Conservation (phyloP, 2,113 vertebrate genomes). For the Ctenomys sociabilis region DNA sequence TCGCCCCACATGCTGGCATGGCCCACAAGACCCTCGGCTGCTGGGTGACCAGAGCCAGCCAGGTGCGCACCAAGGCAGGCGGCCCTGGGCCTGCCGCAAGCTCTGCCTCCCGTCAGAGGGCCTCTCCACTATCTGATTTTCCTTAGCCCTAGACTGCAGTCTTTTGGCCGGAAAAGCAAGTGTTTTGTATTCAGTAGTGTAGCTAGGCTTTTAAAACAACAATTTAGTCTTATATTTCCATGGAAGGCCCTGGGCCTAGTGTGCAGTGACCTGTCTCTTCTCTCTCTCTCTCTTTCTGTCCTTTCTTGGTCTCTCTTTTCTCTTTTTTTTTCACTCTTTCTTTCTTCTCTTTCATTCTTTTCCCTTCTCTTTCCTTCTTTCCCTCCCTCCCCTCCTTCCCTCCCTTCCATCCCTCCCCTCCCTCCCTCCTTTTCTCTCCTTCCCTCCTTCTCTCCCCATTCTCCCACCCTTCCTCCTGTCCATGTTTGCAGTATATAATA, state of each 20-base stretch:
- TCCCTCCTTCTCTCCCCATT: fast-evolving
- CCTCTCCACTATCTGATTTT: background rate
- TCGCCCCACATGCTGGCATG: background rate
- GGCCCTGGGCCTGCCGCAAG: background rate
- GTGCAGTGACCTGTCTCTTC: background rate
- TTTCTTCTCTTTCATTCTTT: no score
- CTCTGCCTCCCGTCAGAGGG: background rate
- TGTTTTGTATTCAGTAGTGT: background rate
- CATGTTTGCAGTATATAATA: background rate
- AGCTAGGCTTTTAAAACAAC: background rate
- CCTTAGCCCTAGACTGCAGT: background rate
- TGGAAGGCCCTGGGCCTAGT: background rate
- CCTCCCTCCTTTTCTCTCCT: fast-evolving
- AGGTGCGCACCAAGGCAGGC: background rate
- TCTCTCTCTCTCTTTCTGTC: no score
- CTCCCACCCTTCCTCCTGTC: background rate
- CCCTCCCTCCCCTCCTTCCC: no score
- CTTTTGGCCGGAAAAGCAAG: background rate
- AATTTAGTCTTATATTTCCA: background rate
- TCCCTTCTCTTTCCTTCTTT: background rate
- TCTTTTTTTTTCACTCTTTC: no score
- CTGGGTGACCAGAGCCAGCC: background rate
- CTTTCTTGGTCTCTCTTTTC: no score
- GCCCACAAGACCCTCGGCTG: background rate
- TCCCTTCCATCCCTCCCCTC: no score